Evolutionary conservation across 2,888 invertebrate genomes (phyloP).

Genomic region (Bursaphelenchus okinawaensis): DNA sequence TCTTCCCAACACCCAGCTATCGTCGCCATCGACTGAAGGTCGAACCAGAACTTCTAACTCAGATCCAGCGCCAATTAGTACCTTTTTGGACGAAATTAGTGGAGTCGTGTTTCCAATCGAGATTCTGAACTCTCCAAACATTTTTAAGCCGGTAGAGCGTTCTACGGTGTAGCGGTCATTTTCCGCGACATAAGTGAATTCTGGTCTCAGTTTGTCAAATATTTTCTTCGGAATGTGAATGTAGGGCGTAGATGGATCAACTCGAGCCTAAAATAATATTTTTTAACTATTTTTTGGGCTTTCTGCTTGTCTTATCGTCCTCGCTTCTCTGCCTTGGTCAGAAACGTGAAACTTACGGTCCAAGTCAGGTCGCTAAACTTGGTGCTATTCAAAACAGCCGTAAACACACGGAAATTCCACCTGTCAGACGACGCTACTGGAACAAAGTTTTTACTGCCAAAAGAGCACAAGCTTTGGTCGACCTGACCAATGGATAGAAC

Average conservation of each 20-base stretch:
- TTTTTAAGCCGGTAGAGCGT: neutral
- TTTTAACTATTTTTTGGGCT: neutral
- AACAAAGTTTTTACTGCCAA: neutral
- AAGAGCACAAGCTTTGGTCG: neutral
- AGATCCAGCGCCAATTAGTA: neutral
- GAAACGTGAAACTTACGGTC: neutral
- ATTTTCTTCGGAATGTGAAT: neutral
- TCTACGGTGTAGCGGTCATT: neutral
- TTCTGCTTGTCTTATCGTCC: neutral
- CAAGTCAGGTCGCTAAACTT: neutral
- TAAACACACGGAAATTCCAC: neutral
- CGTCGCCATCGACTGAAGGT: neutral
- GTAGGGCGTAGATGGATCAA: neutral
- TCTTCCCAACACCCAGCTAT: neutral
- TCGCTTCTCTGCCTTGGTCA: neutral
- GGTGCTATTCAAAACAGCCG: neutral
- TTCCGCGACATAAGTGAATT: neutral
- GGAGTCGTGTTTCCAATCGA: neutral
- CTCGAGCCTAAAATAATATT: neutral
- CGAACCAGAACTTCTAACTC: neutral
- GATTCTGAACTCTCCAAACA: neutral
- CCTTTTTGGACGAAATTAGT: neutral
- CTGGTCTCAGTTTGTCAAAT: neutral
- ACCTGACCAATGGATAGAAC: neutral
- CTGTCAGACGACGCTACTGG: neutral